phyloP scores from a whole-genome alignment of 2,797 vertebrate species.

The Dicrostonyx torquatus region DNA sequence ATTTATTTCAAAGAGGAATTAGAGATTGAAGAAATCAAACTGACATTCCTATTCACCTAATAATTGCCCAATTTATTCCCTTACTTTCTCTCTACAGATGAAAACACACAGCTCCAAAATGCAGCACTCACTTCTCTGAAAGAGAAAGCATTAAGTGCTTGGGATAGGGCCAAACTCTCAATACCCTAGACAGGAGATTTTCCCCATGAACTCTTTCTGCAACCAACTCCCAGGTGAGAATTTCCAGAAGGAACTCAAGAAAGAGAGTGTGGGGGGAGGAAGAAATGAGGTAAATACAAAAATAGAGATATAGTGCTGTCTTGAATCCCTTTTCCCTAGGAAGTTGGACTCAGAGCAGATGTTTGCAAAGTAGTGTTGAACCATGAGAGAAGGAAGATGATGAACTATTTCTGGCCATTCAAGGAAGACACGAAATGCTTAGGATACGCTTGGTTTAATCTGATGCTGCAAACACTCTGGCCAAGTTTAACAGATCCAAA shows the following conservation, averaged over 20 bases:
- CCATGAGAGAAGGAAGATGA: constrained; percentile 62
- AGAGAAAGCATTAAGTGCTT: constrained; percentile 24
- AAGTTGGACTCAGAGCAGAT: constrained; percentile 70
- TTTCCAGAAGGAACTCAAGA: constrained; percentile 64
- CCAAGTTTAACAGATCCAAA: constrained; percentile 60
- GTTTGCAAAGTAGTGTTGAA: constrained; percentile 67
- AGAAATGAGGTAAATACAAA: constrained; percentile 71
- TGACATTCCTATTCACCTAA: constrained; percentile 62
- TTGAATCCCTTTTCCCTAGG: constrained; percentile 67
- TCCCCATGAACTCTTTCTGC: constrained; percentile 25
- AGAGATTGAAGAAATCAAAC: constrained; percentile 48
- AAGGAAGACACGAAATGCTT: constrained; percentile 50
- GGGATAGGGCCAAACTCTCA: constrained; percentile 44
- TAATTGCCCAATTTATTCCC: constrained; percentile 61
- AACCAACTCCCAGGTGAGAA: constrained; percentile 55
- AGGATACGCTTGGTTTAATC: constrained; percentile 45
- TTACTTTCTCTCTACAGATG: constrained; percentile 48
- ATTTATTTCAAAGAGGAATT: constrained; percentile 54
- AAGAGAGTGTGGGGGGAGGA: constrained; percentile 63
- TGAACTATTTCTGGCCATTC: constrained; percentile 66
- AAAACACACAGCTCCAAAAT: constrained; percentile 36
- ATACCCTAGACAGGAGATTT: constrained; percentile 27
- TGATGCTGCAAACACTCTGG: constrained; percentile 29
- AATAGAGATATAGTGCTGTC: constrained; percentile 71
- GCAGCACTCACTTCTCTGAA: neutral